Base-by-base conservation (phyloP, 1,140 invertebrate genomes). In the Arctopsyche grandis region DNA sequence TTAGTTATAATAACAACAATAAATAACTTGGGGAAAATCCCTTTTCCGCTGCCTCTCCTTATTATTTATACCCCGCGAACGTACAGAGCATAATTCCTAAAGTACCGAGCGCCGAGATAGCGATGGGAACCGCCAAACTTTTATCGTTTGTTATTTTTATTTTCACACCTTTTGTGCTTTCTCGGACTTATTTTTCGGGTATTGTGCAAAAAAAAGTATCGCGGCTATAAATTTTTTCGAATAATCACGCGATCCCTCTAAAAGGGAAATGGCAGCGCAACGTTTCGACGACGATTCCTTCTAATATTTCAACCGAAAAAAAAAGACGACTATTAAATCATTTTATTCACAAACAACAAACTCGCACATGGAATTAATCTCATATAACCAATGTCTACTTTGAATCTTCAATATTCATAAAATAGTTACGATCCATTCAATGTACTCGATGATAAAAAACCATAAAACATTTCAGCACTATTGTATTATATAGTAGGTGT, bases 1-100 rank as follows among this genome's bases (percentile, higher is more conserved):
- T 82, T 82, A 80, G 75, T 82, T 82, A 80, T 80, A 82, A 82
- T 82, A 80, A 78, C 81, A 78, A 78, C 81, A 78, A 82, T 82
- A 82, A 82, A 82, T 82, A 78, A 82, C 79, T 75, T 75, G 76
- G 52, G 63, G 78, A 79, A 82, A 82, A 82, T 82, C 81, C 81
- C 81, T 80, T 80, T 78, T 44, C 79, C 78, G 78, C 78, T 77
- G 74, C 75, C 69, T 60, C 78, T 82, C 81, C 74, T 79, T 79
- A 79, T 82, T 82, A 82, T 82, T 82, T 82, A 82, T 82, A 82
- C 71, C 58, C 79, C 78, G 60, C 81, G 69, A 79, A 75, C 77
- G 56, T 69, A 69, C 60, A 69, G 44, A 77, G 66, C 75, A 77
- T 77, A 69, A 77, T 69, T 66, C 78, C 78, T 71, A 71, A 76